Percentiles rank a stretch among this genome's conserved stretches.
Evolutionary conservation across 2,797 vertebrate genomes (phyloP).

Genomic region (Microchirus variegatus): DNA sequence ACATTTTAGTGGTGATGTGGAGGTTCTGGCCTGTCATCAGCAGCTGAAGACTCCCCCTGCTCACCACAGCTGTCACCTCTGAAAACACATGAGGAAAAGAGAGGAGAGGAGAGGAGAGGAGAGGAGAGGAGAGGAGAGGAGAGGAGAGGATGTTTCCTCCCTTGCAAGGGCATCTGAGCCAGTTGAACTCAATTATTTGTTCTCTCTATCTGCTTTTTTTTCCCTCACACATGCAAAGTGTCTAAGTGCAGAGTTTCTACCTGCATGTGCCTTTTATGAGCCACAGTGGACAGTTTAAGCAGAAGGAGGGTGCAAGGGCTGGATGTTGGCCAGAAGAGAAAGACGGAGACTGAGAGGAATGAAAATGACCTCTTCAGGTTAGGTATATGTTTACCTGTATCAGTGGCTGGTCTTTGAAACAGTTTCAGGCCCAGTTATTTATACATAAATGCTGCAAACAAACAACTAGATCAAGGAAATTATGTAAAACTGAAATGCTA

Average conservation of each 20-base stretch:
- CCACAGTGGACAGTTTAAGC: background rate
- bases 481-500: too few species aligned
- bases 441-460: too few species aligned
- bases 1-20: slow-evolving; percentile 43
- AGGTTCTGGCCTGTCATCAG: slow-evolving; percentile 60
- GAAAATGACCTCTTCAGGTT: background rate
- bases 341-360: background rate
- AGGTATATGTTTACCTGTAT: background rate
- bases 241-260: slow-evolving; percentile 20
- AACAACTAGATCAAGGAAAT: too few species aligned
- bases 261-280: slow-evolving; percentile 15
- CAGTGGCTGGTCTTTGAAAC: too few species aligned
- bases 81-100: slow-evolving; percentile 17
- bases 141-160: background rate
- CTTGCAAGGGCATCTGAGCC: slow-evolving; percentile 3
- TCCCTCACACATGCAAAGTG: slow-evolving; percentile 4
- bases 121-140: slow-evolving; percentile 12
- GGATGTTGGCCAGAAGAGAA: background rate
- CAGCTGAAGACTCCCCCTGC: slow-evolving; percentile 57
- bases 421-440: too few species aligned
- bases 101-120: slow-evolving; percentile 12
- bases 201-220: background rate
- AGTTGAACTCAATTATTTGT: slow-evolving; percentile 21
- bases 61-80: slow-evolving; percentile 65
- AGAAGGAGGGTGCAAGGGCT: background rate